Conservation (phyloP, 2,888 invertebrate genomes). For the Sepioteuthis lessoniana region DNA sequence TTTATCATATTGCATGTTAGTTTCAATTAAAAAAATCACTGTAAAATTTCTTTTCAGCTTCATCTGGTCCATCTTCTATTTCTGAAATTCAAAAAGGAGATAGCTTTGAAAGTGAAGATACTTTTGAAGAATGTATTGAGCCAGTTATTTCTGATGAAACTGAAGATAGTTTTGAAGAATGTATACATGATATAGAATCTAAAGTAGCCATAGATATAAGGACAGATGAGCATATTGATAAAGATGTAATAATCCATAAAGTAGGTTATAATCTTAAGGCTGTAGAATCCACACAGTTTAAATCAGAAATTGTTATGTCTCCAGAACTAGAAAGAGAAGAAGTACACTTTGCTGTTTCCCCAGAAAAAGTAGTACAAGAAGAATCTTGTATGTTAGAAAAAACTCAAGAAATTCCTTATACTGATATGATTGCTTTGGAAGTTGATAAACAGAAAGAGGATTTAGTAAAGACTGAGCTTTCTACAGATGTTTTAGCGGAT, state of each 20-base stretch:
- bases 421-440: neutral
- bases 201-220: neutral
- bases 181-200: slow-evolving; percentile 24
- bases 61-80: slow-evolving; percentile 40
- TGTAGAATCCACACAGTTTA: neutral
- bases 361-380: slow-evolving; percentile 44
- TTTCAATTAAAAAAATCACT: neutral
- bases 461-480: slow-evolving; percentile 2
- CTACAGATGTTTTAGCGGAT: slow-evolving; percentile 36
- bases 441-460: slow-evolving; percentile 38
- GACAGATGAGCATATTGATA: neutral
- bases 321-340: slow-evolving; percentile 37
- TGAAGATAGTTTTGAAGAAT: slow-evolving; percentile 45
- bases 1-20: slow-evolving; percentile 21
- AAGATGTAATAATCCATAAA: neutral
- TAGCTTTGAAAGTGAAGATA: slow-evolving; percentile 45
- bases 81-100: slow-evolving; percentile 40
- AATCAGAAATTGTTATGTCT: slow-evolving; percentile 40
- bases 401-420: neutral
- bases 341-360: slow-evolving; percentile 24
- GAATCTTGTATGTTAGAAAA: slow-evolving; percentile 43
- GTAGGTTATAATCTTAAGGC: neutral
- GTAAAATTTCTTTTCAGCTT: slow-evolving; percentile 39
- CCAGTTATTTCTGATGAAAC: neutral
- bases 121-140: slow-evolving; percentile 43